phyloP scores from a whole-genome alignment of 2,888 invertebrate genomes.

The Cylindroiulus punctatus region DNA sequence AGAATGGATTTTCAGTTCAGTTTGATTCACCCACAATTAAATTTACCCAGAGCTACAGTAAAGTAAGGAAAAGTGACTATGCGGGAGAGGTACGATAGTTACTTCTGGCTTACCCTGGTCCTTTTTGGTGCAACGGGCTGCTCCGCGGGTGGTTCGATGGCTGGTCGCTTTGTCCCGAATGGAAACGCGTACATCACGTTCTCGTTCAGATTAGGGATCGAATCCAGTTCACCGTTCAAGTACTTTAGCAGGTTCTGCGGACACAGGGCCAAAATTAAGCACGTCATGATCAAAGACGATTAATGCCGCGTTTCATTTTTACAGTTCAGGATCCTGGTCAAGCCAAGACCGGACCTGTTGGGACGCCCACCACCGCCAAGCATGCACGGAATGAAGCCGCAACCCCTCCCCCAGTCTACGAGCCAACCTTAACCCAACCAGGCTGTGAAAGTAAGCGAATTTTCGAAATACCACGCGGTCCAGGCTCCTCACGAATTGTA shows the following conservation, averaged over 20 bases:
- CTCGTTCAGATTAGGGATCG: background rate
- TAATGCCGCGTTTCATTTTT: background rate
- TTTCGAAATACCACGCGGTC: background rate
- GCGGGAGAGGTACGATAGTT: too few species aligned
- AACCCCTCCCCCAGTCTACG: background rate
- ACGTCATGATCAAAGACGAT: background rate
- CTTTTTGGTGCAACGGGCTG: background rate
- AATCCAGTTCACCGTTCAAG: constrained; percentile 32
- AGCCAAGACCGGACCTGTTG: background rate
- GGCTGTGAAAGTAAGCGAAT: background rate
- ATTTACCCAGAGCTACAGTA: too few species aligned
- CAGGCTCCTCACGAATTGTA: constrained; percentile 12
- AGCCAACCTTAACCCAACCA: background rate
- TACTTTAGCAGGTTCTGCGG: background rate
- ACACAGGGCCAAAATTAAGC: background rate
- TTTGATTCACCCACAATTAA: too few species aligned
- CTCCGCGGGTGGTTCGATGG: background rate
- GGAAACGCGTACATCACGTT: background rate
- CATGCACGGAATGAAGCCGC: background rate
- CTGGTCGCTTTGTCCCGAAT: background rate
- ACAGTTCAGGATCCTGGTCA: background rate
- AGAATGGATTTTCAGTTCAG: too few species aligned
- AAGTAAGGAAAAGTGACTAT: too few species aligned
- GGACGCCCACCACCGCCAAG: background rate
- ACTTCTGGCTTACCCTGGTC: too few species aligned